A percentile compares a stretch with the other conserved stretches of the same genome.
Conservation (phyloP, 2,888 invertebrate species). For the Endotricha flammealis region DNA sequence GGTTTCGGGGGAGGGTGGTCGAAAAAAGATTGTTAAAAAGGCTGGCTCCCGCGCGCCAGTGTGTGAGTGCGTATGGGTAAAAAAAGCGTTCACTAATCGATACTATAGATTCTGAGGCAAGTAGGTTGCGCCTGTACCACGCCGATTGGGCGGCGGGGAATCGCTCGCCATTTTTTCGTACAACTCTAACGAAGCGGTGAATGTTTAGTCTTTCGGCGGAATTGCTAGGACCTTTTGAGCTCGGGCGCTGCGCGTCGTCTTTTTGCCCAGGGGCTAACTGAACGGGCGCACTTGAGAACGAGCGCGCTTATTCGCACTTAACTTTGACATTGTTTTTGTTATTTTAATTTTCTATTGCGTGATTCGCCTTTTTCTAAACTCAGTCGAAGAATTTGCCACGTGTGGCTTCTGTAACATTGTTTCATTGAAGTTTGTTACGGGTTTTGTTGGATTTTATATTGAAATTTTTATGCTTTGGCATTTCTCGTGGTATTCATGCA, state of each 20-base stretch:
- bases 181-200: slow-evolving; percentile 63
- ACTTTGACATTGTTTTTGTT: slow-evolving; percentile 49
- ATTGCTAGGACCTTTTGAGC: slow-evolving; percentile 56
- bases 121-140: slow-evolving; percentile 64
- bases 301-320: slow-evolving; percentile 64
- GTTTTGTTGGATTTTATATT: too few species aligned
- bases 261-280: slow-evolving; percentile 44
- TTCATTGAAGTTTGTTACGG: neutral
- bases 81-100: slow-evolving; percentile 75
- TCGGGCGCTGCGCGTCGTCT: slow-evolving; percentile 34
- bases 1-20: slow-evolving; percentile 71
- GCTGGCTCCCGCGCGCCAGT: slow-evolving; percentile 67
- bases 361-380: neutral
- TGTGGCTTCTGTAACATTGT: too few species aligned
- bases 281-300: slow-evolving; percentile 56
- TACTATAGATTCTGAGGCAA: slow-evolving; percentile 77
- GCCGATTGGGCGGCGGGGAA: slow-evolving; percentile 55
- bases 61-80: slow-evolving; percentile 75
- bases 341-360: slow-evolving; percentile 23
- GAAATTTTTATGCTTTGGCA: too few species aligned
- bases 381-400: slow-evolving; percentile 5
- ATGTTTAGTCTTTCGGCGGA: slow-evolving; percentile 61
- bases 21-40: slow-evolving; percentile 78
- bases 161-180: slow-evolving; percentile 51
- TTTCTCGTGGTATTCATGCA: too few species aligned